Percentiles rank a stretch among this genome's conserved stretches.
phyloP scores from a whole-genome alignment of 2,888 invertebrate genomes.

The Agriopis leucophaearia region DNA sequence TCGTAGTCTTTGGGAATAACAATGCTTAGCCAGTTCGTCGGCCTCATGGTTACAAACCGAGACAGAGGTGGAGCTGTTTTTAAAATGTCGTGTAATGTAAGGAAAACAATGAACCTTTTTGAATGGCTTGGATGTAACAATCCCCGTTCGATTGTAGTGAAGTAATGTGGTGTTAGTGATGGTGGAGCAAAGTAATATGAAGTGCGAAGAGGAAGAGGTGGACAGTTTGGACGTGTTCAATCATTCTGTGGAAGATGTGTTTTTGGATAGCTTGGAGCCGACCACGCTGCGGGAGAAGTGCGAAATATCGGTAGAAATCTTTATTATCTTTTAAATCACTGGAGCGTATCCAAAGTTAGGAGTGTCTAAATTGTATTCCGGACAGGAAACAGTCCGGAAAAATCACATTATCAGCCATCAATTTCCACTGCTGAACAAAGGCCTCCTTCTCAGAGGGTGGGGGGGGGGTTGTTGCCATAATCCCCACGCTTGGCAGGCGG shows the following conservation, averaged over 20 bases:
- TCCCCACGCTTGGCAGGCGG: too few relatives aligned
- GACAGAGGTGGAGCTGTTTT: slow-evolving; percentile 63
- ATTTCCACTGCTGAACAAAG: too few relatives aligned
- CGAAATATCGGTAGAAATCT: slow-evolving; percentile 63
- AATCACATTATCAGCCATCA: neutral
- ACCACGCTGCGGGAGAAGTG: slow-evolving; percentile 66
- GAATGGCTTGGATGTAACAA: slow-evolving; percentile 34
- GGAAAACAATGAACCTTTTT: slow-evolving; percentile 50
- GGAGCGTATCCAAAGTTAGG: neutral
- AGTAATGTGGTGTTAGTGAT: slow-evolving; percentile 58
- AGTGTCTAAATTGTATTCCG: neutral
- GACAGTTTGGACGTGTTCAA: slow-evolving; percentile 78
- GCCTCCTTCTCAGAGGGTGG: too few relatives aligned
- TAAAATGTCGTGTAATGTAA: slow-evolving; percentile 66
- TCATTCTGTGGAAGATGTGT: slow-evolving; percentile 66
- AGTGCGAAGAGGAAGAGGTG: slow-evolving; percentile 69
- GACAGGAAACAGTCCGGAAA: neutral
- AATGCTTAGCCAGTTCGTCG: slow-evolving; percentile 78
- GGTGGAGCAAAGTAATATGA: slow-evolving; percentile 74
- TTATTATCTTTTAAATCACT: neutral
- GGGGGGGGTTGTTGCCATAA: too few relatives aligned
- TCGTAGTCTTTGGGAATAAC: slow-evolving; percentile 80
- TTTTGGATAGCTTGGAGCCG: slow-evolving; percentile 79
- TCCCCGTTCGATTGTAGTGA: slow-evolving; percentile 43
- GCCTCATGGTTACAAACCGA: slow-evolving; percentile 74